phyloP scores from a whole-genome alignment of 64 coral and sea anemone species.

The Hydrozoanthus tunicans region DNA sequence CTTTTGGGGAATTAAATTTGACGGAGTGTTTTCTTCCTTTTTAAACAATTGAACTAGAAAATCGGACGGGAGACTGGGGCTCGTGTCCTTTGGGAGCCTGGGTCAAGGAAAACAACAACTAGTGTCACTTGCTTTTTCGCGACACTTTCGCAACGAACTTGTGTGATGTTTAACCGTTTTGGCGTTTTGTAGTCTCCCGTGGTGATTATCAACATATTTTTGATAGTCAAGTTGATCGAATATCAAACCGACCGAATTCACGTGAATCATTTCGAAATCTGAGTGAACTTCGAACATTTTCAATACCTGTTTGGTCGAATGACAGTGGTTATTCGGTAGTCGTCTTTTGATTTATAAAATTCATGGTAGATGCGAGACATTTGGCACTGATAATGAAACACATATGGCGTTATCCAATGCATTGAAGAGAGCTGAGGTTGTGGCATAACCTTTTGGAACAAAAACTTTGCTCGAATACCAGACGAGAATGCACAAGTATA shows the following conservation, averaged over 20 bases:
- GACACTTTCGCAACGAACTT: constrained; percentile 35
- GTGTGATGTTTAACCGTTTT: constrained; percentile 52
- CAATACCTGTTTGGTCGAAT: not conserved
- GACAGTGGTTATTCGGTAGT: not conserved
- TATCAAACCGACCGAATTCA: not conserved
- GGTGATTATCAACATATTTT: not conserved
- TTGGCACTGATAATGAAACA: not conserved
- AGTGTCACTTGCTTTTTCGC: constrained; percentile 48
- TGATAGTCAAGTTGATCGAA: not conserved
- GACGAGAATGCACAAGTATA: constrained; percentile 38
- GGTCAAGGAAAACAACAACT: constrained; percentile 31
- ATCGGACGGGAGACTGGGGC: too few species aligned
- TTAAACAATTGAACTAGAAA: too few species aligned
- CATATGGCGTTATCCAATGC: too few species aligned
- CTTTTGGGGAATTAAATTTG: too few species aligned
- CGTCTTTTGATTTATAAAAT: not conserved
- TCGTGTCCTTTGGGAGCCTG: constrained; percentile 1
- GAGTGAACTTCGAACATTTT: constrained; percentile 11
- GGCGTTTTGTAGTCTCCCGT: constrained; percentile 1
- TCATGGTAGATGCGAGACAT: not conserved
- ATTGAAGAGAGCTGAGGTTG: not conserved
- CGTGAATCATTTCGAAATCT: constrained; percentile 39
- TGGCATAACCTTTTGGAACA: not conserved
- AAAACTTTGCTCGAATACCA: not conserved
- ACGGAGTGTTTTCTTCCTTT: too few species aligned